Evolutionary conservation across 2,797 vertebrate species (phyloP).

Genomic region (Natrix natrix): DNA sequence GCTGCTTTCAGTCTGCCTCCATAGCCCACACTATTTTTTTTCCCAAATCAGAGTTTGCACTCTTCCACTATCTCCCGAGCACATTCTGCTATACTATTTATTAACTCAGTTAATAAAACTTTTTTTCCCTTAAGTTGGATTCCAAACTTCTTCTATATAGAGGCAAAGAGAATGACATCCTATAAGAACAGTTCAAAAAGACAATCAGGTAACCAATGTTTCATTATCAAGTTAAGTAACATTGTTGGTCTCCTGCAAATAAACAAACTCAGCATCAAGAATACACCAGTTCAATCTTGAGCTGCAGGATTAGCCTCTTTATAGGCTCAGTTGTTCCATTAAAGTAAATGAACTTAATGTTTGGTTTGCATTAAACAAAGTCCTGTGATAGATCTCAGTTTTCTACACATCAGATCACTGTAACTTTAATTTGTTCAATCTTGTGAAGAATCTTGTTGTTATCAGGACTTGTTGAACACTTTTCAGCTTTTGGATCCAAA

Average conservation of each 20-base stretch:
- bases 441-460: neutral
- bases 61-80: neutral
- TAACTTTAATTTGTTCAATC: neutral
- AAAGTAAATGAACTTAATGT: neutral
- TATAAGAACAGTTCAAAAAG: neutral
- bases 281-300: neutral
- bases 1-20: neutral
- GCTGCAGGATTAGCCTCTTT: neutral
- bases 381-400: neutral
- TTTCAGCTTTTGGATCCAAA: neutral
- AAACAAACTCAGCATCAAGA: neutral
- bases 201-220: neutral
- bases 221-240: neutral
- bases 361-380: neutral
- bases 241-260: neutral
- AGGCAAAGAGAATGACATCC: neutral
- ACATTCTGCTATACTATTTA: too few species aligned
- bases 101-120: too few species aligned
- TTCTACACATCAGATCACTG: neutral
- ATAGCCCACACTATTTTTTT: neutral
- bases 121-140: too few species aligned
- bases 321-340: neutral
- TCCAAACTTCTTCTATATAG: neutral
- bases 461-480: neutral
- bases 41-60: neutral